Conservation (phyloP, 2,113 vertebrate species). For the Plestiodon gilberti region DNA sequence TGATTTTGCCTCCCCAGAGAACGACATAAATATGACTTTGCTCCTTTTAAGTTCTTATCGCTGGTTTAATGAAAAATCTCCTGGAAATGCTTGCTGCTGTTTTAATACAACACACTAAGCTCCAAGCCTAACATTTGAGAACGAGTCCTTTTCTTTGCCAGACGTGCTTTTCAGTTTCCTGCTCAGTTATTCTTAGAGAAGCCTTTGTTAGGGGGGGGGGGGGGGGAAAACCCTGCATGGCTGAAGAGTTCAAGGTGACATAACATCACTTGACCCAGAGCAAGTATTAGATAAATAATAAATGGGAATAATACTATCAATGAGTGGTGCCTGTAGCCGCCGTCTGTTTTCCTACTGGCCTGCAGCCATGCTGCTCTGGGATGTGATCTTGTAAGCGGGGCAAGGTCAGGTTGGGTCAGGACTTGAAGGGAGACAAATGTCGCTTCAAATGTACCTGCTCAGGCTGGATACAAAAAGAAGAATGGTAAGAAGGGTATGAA, state of each 20-base stretch:
- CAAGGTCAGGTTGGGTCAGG: background rate
- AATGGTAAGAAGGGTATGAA: background rate
- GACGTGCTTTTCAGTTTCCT: background rate
- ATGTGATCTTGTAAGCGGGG: constrained; percentile 30
- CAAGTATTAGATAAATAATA: constrained; percentile 57
- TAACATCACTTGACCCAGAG: background rate
- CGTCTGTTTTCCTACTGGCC: constrained; percentile 53
- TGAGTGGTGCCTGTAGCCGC: constrained; percentile 42
- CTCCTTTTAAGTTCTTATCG: background rate
- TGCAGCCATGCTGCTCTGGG: constrained; percentile 39
- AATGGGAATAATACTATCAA: constrained; percentile 54
- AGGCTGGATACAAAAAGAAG: background rate
- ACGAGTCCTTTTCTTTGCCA: background rate
- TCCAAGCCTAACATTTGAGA: background rate
- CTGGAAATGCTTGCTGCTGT: background rate
- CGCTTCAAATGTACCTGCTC: background rate
- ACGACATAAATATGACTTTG: background rate
- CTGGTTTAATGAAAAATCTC: background rate
- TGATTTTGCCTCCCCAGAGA: background rate
- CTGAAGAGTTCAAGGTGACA: constrained; percentile 27
- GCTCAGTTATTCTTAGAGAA: constrained; percentile 22
- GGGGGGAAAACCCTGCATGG: constrained; percentile 22
- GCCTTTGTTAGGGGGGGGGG: constrained; percentile 19
- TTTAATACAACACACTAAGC: background rate
- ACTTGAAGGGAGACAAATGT: background rate